These are phyloP conservation scores for Phrynosoma platyrhinos DNA, from an alignment of 2,113 vertebrate species.

Conservation along the genomic window DNA sequence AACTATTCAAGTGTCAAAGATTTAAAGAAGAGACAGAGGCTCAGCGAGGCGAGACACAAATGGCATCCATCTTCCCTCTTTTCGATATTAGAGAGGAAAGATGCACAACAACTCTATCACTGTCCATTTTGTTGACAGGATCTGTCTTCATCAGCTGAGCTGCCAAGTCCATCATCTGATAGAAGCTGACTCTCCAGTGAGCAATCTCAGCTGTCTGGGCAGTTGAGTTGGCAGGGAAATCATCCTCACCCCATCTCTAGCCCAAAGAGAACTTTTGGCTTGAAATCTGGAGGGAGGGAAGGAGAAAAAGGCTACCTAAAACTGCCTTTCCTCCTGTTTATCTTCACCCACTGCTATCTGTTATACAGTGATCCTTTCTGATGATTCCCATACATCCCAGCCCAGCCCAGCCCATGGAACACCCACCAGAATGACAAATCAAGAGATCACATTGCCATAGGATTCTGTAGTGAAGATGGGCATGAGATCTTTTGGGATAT, in stretches of 20 bases:
- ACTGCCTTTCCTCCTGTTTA: background rate
- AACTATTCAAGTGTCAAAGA: background rate
- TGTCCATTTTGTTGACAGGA: constrained; percentile 21
- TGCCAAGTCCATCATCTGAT: background rate
- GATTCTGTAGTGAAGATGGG: too few species aligned
- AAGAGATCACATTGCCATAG: too few species aligned
- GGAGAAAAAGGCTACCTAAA: background rate
- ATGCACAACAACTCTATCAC: background rate
- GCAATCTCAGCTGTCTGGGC: background rate
- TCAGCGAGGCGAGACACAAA: background rate
- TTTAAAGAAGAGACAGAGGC: background rate
- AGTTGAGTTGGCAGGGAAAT: background rate
- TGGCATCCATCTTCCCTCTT: constrained; percentile 6
- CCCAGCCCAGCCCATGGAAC: too few species aligned
- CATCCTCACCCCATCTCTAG: background rate
- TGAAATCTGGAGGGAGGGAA: background rate
- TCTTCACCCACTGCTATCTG: background rate
- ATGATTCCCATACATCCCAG: too few species aligned
- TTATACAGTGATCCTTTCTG: too few species aligned
- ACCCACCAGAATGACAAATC: too few species aligned
- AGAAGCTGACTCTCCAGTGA: background rate
- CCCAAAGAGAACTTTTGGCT: background rate
- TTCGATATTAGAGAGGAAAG: background rate
- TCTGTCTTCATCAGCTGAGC: constrained; percentile 1
- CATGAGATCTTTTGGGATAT: too few species aligned